phyloP scores from a whole-genome alignment of 1,140 invertebrate species.

The silkworm (Bombyx mori) region ASM3026992v2 NC_085127.1:13854001-13854500 shows the following conservation, averaged over 20 bases:
- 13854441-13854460: constrained; percentile 20
- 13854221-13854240: constrained; percentile 11
- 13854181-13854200: not conserved
- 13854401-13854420: constrained; percentile 34
- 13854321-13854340: constrained; percentile 28
- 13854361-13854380: constrained; percentile 25
- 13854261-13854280: constrained; percentile 20
- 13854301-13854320: constrained; percentile 24
- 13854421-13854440: constrained; percentile 11
- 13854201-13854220: not conserved
- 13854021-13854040: not conserved
- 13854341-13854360: constrained; percentile 11
- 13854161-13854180: not conserved
- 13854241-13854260: constrained; percentile 15
- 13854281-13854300: constrained; percentile 9
- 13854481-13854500: constrained; percentile 23
- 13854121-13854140: too few species aligned
- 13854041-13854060: too few species aligned
- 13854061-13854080: too few species aligned
- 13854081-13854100: too few species aligned
- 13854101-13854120: too few species aligned
- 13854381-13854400: constrained; percentile 24
- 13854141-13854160: too few species aligned
- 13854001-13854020: not conserved
- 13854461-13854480: constrained; percentile 18